These are phyloP conservation scores for Aptenodytes forsteri DNA, from an alignment of 2,113 vertebrate genomes.

Conservation along the genomic window DNA sequence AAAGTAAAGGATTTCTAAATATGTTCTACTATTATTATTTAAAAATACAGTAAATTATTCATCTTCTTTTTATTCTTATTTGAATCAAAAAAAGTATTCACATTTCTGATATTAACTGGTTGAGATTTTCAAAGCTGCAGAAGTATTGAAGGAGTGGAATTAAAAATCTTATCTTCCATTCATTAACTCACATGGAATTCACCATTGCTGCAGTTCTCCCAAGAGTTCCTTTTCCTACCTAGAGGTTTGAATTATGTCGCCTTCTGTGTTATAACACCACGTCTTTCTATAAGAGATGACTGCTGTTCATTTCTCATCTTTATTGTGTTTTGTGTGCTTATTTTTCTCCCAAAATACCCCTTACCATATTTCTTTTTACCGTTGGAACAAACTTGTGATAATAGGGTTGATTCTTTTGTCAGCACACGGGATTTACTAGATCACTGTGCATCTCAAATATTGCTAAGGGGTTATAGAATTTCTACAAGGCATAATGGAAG, in stretches of 20 bases:
- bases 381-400: not conserved
- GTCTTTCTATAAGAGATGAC: not conserved
- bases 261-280: not conserved
- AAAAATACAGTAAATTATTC: not conserved
- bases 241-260: not conserved
- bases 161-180: not conserved
- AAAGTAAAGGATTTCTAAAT: conserved; percentile 22
- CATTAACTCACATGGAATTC: not conserved
- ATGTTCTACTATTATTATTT: not conserved
- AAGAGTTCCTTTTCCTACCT: not conserved
- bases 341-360: not conserved
- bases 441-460: not conserved
- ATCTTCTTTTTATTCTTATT: not conserved
- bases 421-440: not conserved
- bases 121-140: not conserved
- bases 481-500: not conserved
- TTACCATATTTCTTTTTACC: not conserved
- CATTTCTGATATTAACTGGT: not conserved
- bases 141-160: not conserved
- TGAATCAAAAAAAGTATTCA: not conserved
- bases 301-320: not conserved
- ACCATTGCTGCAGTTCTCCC: not conserved
- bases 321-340: not conserved
- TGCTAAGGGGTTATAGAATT: not conserved
- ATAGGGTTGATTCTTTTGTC: not conserved